A percentile compares a stretch with the other conserved stretches of the same genome.
Conservation (phyloP, 2,113 vertebrate species). For the Lamprologus sp. region DNA sequence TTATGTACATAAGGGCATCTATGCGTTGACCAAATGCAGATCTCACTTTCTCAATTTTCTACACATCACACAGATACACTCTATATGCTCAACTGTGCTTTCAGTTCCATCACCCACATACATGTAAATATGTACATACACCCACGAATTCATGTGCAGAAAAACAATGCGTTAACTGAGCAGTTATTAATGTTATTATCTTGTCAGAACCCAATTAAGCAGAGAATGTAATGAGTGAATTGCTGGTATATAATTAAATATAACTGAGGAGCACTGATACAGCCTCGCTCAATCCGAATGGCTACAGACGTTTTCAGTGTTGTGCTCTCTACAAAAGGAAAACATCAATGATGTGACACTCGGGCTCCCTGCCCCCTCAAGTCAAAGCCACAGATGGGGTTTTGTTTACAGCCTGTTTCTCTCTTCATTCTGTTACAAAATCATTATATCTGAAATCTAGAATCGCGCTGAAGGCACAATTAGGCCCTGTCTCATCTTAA, state of each 20-base stretch:
- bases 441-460: slow-evolving; percentile 28
- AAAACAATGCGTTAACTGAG: slow-evolving; percentile 1
- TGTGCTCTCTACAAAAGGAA: neutral
- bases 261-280: slow-evolving; percentile 10
- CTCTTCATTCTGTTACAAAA: slow-evolving; percentile 17
- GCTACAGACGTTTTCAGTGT: neutral
- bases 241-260: slow-evolving; percentile 46
- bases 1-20: slow-evolving; percentile 4
- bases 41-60: neutral
- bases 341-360: neutral
- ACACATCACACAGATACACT: neutral
- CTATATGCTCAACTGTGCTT: neutral
- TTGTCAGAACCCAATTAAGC: slow-evolving; percentile 24
- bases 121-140: neutral
- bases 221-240: neutral
- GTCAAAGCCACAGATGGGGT: neutral
- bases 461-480: slow-evolving; percentile 28
- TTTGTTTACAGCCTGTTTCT: slow-evolving; percentile 9
- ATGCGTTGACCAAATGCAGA: neutral
- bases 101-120: neutral
- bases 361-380: slow-evolving; percentile 1
- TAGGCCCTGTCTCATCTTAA: slow-evolving; percentile 12
- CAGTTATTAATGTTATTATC: neutral
- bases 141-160: neutral
- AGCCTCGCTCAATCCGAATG: neutral